phyloP scores from a whole-genome alignment of 2,797 vertebrate species.

The Periparus ater region DNA sequence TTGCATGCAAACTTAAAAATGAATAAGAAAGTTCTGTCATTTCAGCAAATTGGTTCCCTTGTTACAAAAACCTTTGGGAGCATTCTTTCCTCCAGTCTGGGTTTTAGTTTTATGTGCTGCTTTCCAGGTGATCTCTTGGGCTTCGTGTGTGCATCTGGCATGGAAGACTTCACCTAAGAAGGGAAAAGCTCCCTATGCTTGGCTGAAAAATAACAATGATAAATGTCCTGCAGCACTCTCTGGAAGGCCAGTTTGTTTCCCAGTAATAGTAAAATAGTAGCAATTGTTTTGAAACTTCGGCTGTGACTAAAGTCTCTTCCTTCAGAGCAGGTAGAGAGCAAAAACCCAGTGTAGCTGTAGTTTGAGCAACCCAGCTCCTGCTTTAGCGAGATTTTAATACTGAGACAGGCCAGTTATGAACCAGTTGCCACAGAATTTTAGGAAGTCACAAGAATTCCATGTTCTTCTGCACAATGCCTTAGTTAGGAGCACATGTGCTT shows the following conservation, averaged over 20 bases:
- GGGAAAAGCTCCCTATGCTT: not conserved
- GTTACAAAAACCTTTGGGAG: not conserved
- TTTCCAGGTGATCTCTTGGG: not conserved
- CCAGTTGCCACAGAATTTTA: not conserved
- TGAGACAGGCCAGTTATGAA: rapidly evolving
- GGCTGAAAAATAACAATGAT: not conserved
- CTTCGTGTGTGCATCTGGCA: not conserved
- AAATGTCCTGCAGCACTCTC: not conserved
- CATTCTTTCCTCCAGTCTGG: not conserved
- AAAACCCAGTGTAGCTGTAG: not conserved
- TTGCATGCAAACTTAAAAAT: not conserved
- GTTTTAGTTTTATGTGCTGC: not conserved
- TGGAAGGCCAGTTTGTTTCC: not conserved
- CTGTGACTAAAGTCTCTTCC: not conserved
- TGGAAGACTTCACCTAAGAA: not conserved
- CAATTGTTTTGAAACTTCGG: not conserved
- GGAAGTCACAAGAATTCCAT: not conserved
- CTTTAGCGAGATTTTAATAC: not conserved
- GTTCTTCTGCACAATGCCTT: not conserved
- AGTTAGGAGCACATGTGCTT: not conserved
- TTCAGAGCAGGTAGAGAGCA: not conserved
- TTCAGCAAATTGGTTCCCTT: not conserved
- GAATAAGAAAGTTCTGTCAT: not conserved
- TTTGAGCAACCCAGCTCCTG: not conserved
- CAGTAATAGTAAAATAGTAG: not conserved